Conservation (phyloP, 2,797 vertebrate species). For the Cryptoprocta ferox region DNA sequence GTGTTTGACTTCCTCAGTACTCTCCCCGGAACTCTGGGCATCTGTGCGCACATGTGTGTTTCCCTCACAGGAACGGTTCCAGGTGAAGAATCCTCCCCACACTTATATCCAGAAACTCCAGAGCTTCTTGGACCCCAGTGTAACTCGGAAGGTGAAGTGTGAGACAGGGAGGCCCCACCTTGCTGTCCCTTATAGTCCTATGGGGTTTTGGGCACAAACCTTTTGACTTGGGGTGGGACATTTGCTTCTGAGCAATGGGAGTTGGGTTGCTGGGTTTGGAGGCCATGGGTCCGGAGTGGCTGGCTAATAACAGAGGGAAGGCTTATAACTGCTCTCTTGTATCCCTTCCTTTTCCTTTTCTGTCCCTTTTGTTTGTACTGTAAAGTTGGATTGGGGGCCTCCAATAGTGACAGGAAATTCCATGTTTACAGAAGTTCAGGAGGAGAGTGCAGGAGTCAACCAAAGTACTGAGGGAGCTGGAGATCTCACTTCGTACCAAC, state of each 20-base stretch:
- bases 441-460: conserved; percentile 97
- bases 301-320: not conserved
- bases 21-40: not conserved
- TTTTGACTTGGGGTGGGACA: not conserved
- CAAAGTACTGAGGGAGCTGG: conserved; percentile 96
- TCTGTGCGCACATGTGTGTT: not conserved
- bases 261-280: not conserved
- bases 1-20: not conserved
- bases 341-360: not conserved
- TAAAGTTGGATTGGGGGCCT: not conserved
- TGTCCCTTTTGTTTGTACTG: not conserved
- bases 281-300: not conserved
- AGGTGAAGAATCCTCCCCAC: conserved; percentile 90
- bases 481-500: conserved; percentile 98
- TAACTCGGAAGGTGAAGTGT: conserved; percentile 87
- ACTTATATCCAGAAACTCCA: conserved; percentile 90
- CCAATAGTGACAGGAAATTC: conserved; percentile 65
- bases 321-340: not conserved
- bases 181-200: not conserved
- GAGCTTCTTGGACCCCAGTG: conserved; percentile 88
- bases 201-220: not conserved
- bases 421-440: conserved; percentile 94
- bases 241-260: not conserved
- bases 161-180: not conserved
- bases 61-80: conserved; percentile 87